Evolutionary conservation across 2,888 invertebrate genomes (phyloP).

Genomic region (Rapana venosa): DNA sequence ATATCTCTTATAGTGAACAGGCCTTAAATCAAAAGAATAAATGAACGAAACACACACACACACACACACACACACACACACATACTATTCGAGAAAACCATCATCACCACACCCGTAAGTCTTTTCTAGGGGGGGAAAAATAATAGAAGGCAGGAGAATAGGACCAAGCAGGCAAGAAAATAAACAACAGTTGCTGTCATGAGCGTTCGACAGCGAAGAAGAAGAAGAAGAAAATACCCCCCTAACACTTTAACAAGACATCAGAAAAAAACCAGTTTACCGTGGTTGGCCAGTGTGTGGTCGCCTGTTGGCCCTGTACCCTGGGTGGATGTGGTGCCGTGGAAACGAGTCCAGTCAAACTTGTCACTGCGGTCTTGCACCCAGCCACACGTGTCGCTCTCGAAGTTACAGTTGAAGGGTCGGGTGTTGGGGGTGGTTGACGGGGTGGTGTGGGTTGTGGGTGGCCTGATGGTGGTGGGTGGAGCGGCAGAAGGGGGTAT

Average conservation of each 20-base stretch:
- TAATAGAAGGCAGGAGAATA: no score
- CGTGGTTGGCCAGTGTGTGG: slow-evolving; percentile 60
- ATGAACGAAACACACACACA: no score
- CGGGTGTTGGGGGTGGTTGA: slow-evolving; percentile 53
- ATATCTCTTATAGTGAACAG: no score
- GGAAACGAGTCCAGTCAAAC: slow-evolving; percentile 70
- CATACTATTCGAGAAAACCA: background rate
- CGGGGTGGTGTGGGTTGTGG: slow-evolving; percentile 5
- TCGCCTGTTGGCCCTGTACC: slow-evolving; percentile 71
- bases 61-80: background rate
- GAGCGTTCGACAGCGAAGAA: no score
- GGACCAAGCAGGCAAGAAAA: no score
- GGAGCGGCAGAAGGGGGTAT: slow-evolving; percentile 27
- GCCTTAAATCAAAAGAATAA: no score
- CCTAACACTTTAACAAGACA: no score
- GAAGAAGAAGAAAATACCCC: no score
- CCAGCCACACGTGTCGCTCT: slow-evolving; percentile 70
- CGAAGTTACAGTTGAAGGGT: slow-evolving; percentile 67
- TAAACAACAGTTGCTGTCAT: no score
- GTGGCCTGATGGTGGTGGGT: background rate
- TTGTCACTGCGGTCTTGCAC: slow-evolving; percentile 59
- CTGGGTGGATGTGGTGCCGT: slow-evolving; percentile 55
- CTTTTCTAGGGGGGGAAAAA: no score
- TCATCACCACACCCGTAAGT: no score
- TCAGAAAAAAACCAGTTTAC: slow-evolving; percentile 39